phyloP scores from a whole-genome alignment of 2,797 vertebrate species.

The Denticeps clupeoides region DNA sequence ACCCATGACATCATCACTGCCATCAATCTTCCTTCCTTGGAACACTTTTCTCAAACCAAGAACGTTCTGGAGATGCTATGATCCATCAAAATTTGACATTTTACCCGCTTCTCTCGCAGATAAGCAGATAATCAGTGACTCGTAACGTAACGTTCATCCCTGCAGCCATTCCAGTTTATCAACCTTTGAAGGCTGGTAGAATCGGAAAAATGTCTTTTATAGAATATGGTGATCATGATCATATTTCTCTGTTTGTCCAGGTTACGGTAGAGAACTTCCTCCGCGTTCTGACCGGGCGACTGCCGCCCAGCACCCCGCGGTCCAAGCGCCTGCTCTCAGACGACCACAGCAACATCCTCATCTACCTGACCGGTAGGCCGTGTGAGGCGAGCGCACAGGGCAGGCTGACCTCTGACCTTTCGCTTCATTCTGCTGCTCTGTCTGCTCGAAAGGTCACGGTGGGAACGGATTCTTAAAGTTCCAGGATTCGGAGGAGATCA shows the following conservation, averaged over 20 bases:
- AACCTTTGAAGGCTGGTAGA: no score
- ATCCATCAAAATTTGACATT: no score
- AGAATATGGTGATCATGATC: background rate
- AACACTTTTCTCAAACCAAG: no score
- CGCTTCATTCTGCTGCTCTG: background rate
- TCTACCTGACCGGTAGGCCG: conserved; percentile 86
- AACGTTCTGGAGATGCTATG: no score
- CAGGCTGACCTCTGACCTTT: background rate
- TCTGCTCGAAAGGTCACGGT: conserved; percentile 69
- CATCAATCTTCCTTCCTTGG: no score
- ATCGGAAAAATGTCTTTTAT: background rate
- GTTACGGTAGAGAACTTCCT: conserved; percentile 97
- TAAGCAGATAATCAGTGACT: no score
- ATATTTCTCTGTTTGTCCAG: conserved; percentile 39
- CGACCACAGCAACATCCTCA: conserved; percentile 95
- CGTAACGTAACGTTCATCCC: no score
- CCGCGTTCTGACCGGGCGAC: conserved; percentile 83
- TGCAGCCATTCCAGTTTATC: no score
- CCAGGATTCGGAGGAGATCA: conserved; percentile 98
- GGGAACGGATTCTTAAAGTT: conserved; percentile 97
- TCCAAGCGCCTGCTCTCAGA: conserved; percentile 94
- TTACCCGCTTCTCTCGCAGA: no score
- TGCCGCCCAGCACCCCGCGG: conserved; percentile 84
- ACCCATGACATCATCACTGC: no score
- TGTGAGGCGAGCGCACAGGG: no score